Conservation (phyloP, 2,113 vertebrate species). For the Lepus timidus region DNA sequence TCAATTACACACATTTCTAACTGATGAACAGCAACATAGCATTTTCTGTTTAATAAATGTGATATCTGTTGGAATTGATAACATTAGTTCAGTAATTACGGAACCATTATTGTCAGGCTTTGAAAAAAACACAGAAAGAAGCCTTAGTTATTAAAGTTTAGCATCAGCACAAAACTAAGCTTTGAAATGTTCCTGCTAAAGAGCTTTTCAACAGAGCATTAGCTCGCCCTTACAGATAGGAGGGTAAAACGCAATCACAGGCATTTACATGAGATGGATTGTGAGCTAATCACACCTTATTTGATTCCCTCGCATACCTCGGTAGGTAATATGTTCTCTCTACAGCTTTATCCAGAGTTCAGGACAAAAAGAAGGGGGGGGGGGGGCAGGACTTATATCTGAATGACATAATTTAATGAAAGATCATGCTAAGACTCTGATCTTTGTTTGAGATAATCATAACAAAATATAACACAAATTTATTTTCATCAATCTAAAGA, state of each 20-base stretch:
- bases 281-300: constrained; percentile 57
- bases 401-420: constrained; percentile 26
- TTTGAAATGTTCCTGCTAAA: constrained; percentile 66
- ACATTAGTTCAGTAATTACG: constrained; percentile 91
- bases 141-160: constrained; percentile 85
- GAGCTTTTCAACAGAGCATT: constrained; percentile 64
- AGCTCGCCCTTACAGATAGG: constrained; percentile 58
- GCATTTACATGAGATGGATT: constrained; percentile 53
- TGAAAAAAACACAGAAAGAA: constrained; percentile 79
- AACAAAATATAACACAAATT: constrained; percentile 58
- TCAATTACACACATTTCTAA: constrained; percentile 90
- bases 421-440: constrained; percentile 38
- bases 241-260: constrained; percentile 36
- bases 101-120: constrained; percentile 87
- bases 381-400: not conserved
- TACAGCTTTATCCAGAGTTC: constrained; percentile 51
- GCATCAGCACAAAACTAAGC: constrained; percentile 73
- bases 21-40: constrained; percentile 90
- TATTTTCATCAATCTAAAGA: constrained; percentile 57
- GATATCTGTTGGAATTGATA: constrained; percentile 90
- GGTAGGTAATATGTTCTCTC: constrained; percentile 7
- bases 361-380: not conserved
- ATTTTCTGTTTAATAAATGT: constrained; percentile 91
- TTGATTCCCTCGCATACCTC: constrained; percentile 25
- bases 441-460: constrained; percentile 60